A percentile compares a stretch with the other conserved stretches of the same genome.
phyloP scores from a whole-genome alignment of 2,113 vertebrate genomes.

The Callochromis pleurospilus region DNA sequence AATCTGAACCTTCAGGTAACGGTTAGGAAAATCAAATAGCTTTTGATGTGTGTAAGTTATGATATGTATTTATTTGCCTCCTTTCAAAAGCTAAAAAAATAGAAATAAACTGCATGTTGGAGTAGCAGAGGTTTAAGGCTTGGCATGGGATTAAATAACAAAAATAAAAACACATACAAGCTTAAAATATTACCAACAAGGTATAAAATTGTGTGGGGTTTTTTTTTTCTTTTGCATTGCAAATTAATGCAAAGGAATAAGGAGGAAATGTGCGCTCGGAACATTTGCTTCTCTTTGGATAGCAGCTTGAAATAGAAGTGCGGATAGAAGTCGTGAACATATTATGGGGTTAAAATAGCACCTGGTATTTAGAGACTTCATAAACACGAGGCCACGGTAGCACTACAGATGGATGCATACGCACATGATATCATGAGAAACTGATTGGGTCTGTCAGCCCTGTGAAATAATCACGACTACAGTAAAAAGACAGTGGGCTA shows the following conservation, averaged over 20 bases:
- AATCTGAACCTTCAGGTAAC: background rate
- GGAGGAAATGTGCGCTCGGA: background rate
- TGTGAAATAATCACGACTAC: background rate
- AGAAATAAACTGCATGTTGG: background rate
- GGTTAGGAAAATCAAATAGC: background rate
- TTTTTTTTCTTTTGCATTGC: background rate
- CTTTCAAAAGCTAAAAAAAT: background rate
- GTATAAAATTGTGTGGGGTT: rapidly evolving
- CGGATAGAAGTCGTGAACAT: background rate
- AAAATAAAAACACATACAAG: background rate
- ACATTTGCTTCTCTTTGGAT: background rate
- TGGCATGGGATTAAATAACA: background rate
- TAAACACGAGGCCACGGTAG: background rate
- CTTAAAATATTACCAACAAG: background rate
- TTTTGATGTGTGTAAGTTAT: background rate
- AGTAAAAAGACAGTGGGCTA: background rate
- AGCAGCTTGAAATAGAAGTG: background rate
- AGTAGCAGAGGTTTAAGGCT: background rate
- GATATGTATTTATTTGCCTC: background rate
- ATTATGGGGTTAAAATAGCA: background rate
- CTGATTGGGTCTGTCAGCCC: background rate
- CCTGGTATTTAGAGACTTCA: background rate
- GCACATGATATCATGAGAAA: background rate
- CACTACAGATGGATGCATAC: background rate
- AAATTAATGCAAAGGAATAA: background rate